Conservation (phyloP, 2,888 invertebrate species). For the Pseudococcus longispinus region DNA sequence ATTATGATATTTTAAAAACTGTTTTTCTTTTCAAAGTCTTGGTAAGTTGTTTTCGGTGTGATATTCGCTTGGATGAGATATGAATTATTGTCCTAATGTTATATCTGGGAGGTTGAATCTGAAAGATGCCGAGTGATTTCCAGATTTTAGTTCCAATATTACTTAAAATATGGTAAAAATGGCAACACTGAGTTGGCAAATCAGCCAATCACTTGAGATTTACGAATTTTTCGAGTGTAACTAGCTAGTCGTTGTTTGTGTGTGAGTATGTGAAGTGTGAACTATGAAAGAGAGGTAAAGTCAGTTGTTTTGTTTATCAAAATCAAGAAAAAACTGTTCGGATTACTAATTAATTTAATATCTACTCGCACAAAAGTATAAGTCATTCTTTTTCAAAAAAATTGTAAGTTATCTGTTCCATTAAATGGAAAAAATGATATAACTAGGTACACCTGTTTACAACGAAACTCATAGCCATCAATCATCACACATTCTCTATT, state of each 20-base stretch:
- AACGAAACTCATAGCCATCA: too few species aligned
- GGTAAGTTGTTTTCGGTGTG: not conserved
- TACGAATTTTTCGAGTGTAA: too few species aligned
- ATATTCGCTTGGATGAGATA: not conserved
- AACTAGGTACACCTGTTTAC: too few species aligned
- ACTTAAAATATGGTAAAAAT: too few species aligned
- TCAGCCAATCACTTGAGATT: not conserved
- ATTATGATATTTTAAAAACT: not conserved
- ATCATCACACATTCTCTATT: too few species aligned
- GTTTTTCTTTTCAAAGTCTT: not conserved
- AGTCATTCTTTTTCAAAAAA: not conserved
- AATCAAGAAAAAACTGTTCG: not conserved
- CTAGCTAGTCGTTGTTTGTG: not conserved
- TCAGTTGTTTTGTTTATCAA: not conserved
- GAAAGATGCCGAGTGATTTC: too few species aligned
- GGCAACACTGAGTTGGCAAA: not conserved
- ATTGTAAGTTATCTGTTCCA: not conserved
- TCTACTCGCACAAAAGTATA: too few species aligned
- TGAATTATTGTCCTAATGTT: too few species aligned
- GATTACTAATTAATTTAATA: not conserved
- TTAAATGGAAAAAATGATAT: not conserved
- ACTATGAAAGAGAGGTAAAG: not conserved
- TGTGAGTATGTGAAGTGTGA: not conserved
- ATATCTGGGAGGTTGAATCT: too few species aligned
- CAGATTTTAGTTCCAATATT: too few species aligned